phyloP scores from a whole-genome alignment of 2,113 vertebrate species.

The Hypomesus transpacificus region DNA sequence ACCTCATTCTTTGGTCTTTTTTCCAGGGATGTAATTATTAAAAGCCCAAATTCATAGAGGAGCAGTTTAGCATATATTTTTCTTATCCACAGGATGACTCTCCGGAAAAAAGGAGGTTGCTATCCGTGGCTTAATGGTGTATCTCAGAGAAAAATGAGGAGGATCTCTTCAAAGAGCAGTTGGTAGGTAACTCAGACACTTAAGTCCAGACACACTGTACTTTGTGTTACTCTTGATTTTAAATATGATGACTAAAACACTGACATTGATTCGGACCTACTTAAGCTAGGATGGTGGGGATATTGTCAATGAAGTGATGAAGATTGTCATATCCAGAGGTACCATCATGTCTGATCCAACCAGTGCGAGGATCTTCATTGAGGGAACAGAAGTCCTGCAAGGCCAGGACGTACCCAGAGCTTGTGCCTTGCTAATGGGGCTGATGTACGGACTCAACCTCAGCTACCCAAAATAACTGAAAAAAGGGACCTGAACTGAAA shows the following conservation, averaged over 20 bases:
- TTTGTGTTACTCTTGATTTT: conserved; percentile 19
- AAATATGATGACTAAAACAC: conserved; percentile 20
- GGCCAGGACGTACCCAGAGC: conserved; percentile 27
- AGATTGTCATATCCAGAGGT: conserved; percentile 23
- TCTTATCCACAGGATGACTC: neutral
- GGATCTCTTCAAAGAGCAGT: conserved; percentile 20
- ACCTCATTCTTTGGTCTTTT: no score
- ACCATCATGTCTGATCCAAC: conserved; percentile 21
- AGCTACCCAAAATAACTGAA: conserved; percentile 29
- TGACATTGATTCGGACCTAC: conserved; percentile 25
- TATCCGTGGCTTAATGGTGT: conserved; percentile 23
- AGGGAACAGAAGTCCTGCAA: conserved; percentile 27
- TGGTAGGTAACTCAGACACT: neutral
- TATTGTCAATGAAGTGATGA: conserved; percentile 22
- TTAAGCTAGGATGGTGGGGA: conserved; percentile 19
- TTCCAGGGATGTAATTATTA: no score
- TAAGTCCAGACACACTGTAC: conserved; percentile 6
- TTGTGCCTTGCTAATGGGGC: conserved; percentile 34
- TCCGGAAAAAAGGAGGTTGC: conserved; percentile 19
- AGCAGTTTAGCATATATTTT: conserved; percentile 6
- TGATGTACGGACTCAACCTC: conserved; percentile 34
- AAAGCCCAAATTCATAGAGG: neutral
- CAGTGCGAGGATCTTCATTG: conserved; percentile 20
- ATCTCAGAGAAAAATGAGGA: conserved; percentile 32
- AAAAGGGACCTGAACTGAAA: no score